phyloP scores from a whole-genome alignment of 2,888 invertebrate species.

The Chymomyza fuscimana region DNA sequence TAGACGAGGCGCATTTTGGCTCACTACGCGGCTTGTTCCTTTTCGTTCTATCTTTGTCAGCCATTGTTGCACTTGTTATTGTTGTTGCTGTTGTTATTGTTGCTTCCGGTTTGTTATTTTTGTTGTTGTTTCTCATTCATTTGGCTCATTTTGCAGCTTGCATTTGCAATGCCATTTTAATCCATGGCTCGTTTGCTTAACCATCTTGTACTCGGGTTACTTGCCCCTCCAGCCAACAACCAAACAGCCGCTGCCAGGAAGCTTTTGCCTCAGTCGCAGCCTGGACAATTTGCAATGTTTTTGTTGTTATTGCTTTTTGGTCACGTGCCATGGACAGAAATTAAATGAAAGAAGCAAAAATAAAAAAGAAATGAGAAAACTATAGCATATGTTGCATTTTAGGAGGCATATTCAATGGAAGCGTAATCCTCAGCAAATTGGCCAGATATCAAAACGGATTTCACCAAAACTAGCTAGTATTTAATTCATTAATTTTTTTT shows the following conservation, averaged over 20 bases:
- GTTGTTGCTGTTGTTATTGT: slow-evolving; percentile 22
- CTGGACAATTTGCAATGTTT: neutral
- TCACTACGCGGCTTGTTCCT: slow-evolving; percentile 19
- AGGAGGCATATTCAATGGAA: neutral
- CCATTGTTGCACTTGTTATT: slow-evolving; percentile 6
- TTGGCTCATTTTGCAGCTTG: slow-evolving; percentile 58
- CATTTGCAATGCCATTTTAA: slow-evolving; percentile 63
- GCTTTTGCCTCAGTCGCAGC: neutral
- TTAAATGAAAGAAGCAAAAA: slow-evolving; percentile 22
- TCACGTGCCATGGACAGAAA: slow-evolving; percentile 46
- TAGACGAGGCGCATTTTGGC: slow-evolving; percentile 34
- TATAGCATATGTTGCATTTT: neutral
- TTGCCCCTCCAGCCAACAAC: slow-evolving; percentile 30
- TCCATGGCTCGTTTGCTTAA: slow-evolving; percentile 55
- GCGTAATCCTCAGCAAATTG: neutral
- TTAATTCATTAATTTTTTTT: neutral
- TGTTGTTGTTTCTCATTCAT: slow-evolving; percentile 48
- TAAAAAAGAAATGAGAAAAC: neutral
- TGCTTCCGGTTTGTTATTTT: slow-evolving; percentile 10
- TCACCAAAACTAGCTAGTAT: neutral
- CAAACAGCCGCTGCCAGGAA: slow-evolving; percentile 8
- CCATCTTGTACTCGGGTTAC: slow-evolving; percentile 26
- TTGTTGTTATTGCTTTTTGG: slow-evolving; percentile 18
- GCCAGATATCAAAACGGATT: neutral
- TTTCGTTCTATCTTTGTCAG: slow-evolving; percentile 6